phyloP scores from a whole-genome alignment of 2,888 invertebrate species.

The Aleiodes testaceus region DNA sequence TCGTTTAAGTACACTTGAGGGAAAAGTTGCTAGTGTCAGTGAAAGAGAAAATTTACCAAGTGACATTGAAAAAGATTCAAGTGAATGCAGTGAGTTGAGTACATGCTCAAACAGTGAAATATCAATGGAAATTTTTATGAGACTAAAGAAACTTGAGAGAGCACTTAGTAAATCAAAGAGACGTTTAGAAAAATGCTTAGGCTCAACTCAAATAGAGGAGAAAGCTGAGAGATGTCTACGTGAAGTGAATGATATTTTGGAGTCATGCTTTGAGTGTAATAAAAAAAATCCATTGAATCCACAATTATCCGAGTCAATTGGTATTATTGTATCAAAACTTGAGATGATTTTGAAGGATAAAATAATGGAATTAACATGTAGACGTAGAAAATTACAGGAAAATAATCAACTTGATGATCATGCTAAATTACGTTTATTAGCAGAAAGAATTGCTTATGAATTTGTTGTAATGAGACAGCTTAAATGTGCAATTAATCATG shows the following conservation, averaged over 20 bases:
- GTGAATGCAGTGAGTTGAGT: conserved; percentile 65
- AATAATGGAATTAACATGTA: conserved; percentile 80
- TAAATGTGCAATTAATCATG: conserved; percentile 58
- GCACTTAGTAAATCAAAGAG: conserved; percentile 65
- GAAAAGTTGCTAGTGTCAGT: conserved; percentile 80
- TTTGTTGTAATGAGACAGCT: conserved; percentile 79
- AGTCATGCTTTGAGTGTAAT: conserved; percentile 65
- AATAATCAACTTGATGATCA: conserved; percentile 81
- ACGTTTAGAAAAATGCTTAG: conserved; percentile 65
- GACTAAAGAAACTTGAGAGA: conserved; percentile 63
- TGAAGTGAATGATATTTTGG: conserved; percentile 67
- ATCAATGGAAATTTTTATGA: conserved; percentile 62
- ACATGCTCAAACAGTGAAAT: conserved; percentile 58
- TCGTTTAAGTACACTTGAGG: conserved; percentile 84
- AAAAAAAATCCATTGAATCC: conserved; percentile 58
- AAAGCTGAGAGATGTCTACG: conserved; percentile 68
- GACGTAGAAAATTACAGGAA: conserved; percentile 79
- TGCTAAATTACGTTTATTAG: conserved; percentile 81
- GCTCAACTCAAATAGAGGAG: conserved; percentile 67
- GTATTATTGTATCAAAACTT: conserved; percentile 69
- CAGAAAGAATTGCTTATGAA: conserved; percentile 88
- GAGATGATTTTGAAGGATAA: conserved; percentile 82
- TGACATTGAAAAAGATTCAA: conserved; percentile 67
- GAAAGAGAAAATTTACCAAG: conserved; percentile 64
- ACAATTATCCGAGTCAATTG: conserved; percentile 63